These are phyloP conservation scores for Pyrochroa serraticornis DNA, from an alignment of 2,888 invertebrate genomes.

Conservation along the genomic window DNA sequence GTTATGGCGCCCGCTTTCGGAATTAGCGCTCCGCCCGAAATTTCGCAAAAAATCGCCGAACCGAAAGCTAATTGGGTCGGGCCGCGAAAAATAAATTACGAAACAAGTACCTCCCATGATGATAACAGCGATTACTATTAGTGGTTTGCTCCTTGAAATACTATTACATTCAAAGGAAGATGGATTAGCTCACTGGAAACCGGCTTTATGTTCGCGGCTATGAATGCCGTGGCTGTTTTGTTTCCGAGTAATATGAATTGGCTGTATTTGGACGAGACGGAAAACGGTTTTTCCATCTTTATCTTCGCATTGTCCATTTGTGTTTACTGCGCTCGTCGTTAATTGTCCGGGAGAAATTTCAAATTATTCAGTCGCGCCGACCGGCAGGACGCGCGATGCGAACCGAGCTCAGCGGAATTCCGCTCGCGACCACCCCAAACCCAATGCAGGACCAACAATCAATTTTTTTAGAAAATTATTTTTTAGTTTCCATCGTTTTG, in stretches of 20 bases:
- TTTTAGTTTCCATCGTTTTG: too few relatives aligned
- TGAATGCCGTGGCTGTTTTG: conserved; percentile 23
- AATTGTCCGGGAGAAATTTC: conserved; percentile 1
- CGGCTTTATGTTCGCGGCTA: conserved; percentile 27
- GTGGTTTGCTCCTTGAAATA: conserved; percentile 26
- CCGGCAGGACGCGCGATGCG: too few relatives aligned
- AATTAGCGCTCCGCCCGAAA: not conserved
- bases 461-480: too few relatives aligned
- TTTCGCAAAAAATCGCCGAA: not conserved
- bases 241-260: conserved; percentile 24
- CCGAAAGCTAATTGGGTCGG: conserved; percentile 10
- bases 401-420: too few relatives aligned
- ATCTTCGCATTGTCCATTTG: conserved; percentile 5
- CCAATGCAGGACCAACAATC: too few relatives aligned
- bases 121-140: conserved; percentile 27
- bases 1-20: too few relatives aligned
- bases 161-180: conserved; percentile 30
- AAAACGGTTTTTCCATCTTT: conserved; percentile 12
- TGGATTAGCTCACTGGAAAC: conserved; percentile 27
- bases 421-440: too few relatives aligned
- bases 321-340: conserved; percentile 3
- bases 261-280: conserved; percentile 13
- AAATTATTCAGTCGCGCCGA: not conserved
- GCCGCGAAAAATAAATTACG: conserved; percentile 21
- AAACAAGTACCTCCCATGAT: conserved; percentile 23